Evolutionary conservation across 2,888 invertebrate species (phyloP), one percentile per base, ranked within the genome.

Genomic region (Julus scandinavius): DNA sequence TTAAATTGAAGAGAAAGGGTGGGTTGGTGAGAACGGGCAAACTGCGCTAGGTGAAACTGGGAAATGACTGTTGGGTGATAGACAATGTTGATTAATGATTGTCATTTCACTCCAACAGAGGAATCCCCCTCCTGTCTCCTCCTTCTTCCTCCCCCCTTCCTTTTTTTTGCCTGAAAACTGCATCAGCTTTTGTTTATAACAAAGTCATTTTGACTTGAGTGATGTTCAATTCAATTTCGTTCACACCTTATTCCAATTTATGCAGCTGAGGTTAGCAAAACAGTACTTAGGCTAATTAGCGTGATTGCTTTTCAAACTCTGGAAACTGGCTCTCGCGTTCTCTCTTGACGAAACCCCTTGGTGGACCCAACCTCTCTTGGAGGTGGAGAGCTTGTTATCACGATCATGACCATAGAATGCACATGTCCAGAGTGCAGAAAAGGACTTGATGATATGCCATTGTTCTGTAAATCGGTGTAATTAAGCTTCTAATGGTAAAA

Each of bases 271-370:
- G 87, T 87, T 87, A 54, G 87, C 87, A 87, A 87, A 54, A 50
- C 54, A 87, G 87, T 54, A 87, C 87, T 87, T 87, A 87, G 54
- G 50, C 87, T 87, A 87, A 87, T 87, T 87, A 87, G 87, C 87
- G 58, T 58, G 50, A 87, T 87, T 87, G 87, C 87, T 58, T 40
- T 87, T 87, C 85, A 85, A 49, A 41, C 85, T n/a, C 85, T 49
- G n/a, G n/a, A 49, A 41, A 49, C 85, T 49, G 17, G 85, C 40
- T 85, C 45, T 4, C 49, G 41, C 45, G 40, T 40, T 85, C 85
- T 41, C 85, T 9, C 45, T 20, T 72, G 7, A 41, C 45, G 45
- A 85, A 41, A 41, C 85, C 85, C 20, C 29, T 29, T 72, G 72
- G 72, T 72, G 29, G 29, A 72, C 29, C 29, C 54, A 54, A 5